These are phyloP conservation scores for Serrognathus titanus DNA, from an alignment of 2,888 invertebrate genomes.

Conservation along the genomic window DNA sequence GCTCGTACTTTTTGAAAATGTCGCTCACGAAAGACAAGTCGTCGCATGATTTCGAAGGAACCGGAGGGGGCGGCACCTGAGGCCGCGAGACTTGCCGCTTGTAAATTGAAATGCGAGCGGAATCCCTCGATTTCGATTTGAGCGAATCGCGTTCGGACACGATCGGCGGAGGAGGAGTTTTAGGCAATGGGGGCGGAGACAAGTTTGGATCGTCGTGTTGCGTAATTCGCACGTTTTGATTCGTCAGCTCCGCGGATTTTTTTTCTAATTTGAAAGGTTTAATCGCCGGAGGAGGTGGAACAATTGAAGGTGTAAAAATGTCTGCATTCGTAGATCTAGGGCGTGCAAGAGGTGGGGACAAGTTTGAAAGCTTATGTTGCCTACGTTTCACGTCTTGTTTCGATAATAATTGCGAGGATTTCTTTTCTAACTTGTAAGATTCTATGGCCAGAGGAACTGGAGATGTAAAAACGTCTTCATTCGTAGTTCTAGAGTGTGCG, in stretches of 20 bases:
- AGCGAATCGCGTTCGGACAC: neutral
- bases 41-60: neutral
- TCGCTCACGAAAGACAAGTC: conserved; percentile 6
- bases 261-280: neutral
- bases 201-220: too few species aligned
- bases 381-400: too few species aligned
- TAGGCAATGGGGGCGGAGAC: conserved; percentile 10
- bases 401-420: conserved; percentile 3
- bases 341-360: conserved; percentile 1
- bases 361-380: conserved; percentile 17
- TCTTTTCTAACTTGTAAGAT: neutral
- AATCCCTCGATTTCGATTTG: neutral
- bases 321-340: too few species aligned
- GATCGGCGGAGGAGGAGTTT: conserved; percentile 6
- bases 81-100: neutral
- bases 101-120: too few species aligned
- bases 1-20: conserved; percentile 16
- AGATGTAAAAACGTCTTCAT: neutral
- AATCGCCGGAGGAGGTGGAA: neutral
- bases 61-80: conserved; percentile 1
- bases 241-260: too few species aligned
- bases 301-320: neutral
- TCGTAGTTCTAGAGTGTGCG: neutral
- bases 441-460: neutral
- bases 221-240: too few species aligned